Percentiles rank a stretch among this genome's conserved stretches.
Evolutionary conservation across 2,888 invertebrate species (phyloP).

Genomic region (Heliconius cydno): DNA sequence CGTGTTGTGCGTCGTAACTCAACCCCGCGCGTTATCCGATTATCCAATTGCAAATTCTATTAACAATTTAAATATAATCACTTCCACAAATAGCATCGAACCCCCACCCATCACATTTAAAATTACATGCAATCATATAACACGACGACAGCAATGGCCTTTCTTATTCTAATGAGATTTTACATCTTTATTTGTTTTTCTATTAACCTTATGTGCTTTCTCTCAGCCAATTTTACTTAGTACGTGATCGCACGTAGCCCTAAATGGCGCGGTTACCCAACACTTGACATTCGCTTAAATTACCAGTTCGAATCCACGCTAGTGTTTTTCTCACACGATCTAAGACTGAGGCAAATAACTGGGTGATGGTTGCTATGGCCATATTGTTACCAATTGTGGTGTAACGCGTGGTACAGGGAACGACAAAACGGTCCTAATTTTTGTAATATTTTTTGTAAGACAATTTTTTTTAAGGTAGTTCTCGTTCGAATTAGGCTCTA

Average conservation of each 20-base stretch:
- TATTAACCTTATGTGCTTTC: background rate
- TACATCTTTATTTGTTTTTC: background rate
- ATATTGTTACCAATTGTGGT: constrained; percentile 71
- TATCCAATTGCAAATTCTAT: background rate
- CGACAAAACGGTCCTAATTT: background rate
- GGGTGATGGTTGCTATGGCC: constrained; percentile 73
- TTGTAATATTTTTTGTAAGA: background rate
- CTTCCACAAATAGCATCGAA: background rate
- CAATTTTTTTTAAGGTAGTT: no score
- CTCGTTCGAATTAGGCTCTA: no score
- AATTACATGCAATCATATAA: no score
- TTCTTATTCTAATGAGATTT: no score
- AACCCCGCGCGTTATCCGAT: background rate
- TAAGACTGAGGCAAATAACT: constrained; percentile 77
- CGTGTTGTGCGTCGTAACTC: background rate
- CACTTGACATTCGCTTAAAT: constrained; percentile 80
- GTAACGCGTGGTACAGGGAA: constrained; percentile 26
- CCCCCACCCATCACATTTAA: no score
- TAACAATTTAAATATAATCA: background rate
- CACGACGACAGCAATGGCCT: background rate
- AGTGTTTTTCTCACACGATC: constrained; percentile 81
- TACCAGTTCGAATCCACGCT: constrained; percentile 68
- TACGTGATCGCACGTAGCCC: constrained; percentile 24
- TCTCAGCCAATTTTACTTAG: constrained; percentile 18
- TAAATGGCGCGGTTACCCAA: constrained; percentile 19